phyloP scores from a whole-genome alignment of 2,113 vertebrate genomes.

The Rhea pennata region DNA sequence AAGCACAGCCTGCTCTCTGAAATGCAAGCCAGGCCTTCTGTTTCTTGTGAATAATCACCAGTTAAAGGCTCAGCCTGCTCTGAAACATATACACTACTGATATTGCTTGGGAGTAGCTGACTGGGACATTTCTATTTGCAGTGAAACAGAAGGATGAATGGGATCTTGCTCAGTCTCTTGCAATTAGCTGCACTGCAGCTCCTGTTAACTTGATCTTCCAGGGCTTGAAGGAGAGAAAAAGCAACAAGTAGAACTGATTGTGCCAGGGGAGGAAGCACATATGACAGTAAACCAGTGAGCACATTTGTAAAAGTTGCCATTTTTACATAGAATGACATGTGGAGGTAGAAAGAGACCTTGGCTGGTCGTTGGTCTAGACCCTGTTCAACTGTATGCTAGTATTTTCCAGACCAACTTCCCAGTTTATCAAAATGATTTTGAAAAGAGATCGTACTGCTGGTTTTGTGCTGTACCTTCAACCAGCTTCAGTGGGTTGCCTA shows the following conservation, averaged over 20 bases:
- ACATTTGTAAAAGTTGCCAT: not conserved
- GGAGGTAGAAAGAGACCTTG: not conserved
- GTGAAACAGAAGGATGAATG: not conserved
- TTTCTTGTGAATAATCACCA: conserved; percentile 24
- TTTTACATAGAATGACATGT: not conserved
- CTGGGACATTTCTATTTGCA: conserved; percentile 35
- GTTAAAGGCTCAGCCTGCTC: conserved; percentile 21
- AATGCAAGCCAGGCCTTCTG: conserved; percentile 20
- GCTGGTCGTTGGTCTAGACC: not conserved
- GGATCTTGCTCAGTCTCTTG: conserved; percentile 8
- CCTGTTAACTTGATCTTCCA: not conserved
- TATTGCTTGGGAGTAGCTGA: not conserved
- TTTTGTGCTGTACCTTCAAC: not conserved
- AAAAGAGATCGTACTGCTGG: not conserved
- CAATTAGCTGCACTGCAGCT: not conserved
- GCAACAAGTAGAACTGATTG: not conserved
- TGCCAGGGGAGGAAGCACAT: not conserved
- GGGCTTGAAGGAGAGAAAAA: not conserved
- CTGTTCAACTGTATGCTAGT: not conserved
- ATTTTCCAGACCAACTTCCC: not conserved
- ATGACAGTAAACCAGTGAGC: not conserved
- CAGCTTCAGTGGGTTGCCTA: not conserved
- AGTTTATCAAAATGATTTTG: not conserved
- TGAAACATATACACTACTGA: conserved; percentile 5
- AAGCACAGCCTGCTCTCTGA: conserved; percentile 13